Evolutionary conservation across 2,888 invertebrate genomes (phyloP), one percentile per base, ranked within the genome.

Genomic region (Meteorus colon): DNA sequence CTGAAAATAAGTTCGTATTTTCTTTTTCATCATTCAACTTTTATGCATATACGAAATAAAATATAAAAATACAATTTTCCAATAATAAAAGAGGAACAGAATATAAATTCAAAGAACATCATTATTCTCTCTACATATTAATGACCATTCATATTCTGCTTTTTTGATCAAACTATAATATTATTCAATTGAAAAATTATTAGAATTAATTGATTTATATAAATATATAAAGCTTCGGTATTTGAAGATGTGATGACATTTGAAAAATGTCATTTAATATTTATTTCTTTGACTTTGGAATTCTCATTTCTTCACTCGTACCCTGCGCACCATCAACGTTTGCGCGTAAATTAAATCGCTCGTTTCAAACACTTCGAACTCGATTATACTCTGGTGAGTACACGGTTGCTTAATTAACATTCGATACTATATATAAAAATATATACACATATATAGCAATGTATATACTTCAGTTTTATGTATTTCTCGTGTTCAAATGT

Each of bases 391-490:
- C 27, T 41, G 10, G 27, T 16, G 29, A 68, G 16, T 68, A 10
- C 55, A 27, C 34, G 55, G 37, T 34, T 51, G 48, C 37, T 73
- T 55, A 65, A 72, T 72, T 19, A 62, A 45, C 48, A 48, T 65
- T 65, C 55, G 55, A 55, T 55, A 65, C 51, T 51, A 31, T 51
- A 65, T 65, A 34, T 65, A 29, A 27, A 62, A 10, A 62, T 27
- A 60, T 29, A 34, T 8, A 34, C 34, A 6, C 34, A 8, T 34
- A 34, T 8, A 34, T 34, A 8, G 34, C 8, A 34, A 6, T 12
- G 4, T 24, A n/a, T 59, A 5, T 59, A 8, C 62, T 45, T 65
- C 12, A 16, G 14, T 63, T 65, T 48, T 19, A 29, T 41, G 31
- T 51, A 12, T 27, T 45, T 14, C 14, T n/a, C 16, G 62, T 3